phyloP scores from a whole-genome alignment of 2,797 vertebrate species.

The Muscicapa striata region DNA sequence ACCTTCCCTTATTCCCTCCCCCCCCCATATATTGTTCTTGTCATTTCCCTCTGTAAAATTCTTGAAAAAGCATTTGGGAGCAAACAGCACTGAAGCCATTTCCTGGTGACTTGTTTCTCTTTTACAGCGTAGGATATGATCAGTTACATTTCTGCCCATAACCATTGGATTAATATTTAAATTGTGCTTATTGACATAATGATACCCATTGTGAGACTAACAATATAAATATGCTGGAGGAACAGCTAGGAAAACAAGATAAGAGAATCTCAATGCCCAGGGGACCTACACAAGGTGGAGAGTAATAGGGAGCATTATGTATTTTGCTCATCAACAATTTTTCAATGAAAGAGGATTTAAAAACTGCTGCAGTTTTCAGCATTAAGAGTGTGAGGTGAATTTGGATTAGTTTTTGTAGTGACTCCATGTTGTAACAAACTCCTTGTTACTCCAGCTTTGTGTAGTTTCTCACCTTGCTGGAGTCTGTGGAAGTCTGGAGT shows the following conservation, averaged over 20 bases:
- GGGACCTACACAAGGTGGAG: background rate
- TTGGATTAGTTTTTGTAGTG: background rate
- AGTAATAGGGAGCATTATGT: conserved; percentile 15
- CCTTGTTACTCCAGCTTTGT: background rate
- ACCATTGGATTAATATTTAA: conserved; percentile 34
- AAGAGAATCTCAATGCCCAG: conserved; percentile 26
- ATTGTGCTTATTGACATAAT: conserved; percentile 53
- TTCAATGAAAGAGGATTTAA: conserved; percentile 43
- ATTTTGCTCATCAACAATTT: conserved; percentile 52
- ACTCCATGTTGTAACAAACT: background rate
- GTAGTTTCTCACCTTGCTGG: background rate
- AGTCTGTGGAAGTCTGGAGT: background rate
- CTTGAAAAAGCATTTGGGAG: background rate
- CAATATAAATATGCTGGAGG: conserved; percentile 24
- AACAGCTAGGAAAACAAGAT: conserved; percentile 63
- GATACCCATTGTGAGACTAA: conserved; percentile 34
- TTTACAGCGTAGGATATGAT: background rate
- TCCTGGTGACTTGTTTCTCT: background rate
- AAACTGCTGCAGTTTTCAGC: background rate
- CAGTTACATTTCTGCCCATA: conserved; percentile 34
- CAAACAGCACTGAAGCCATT: background rate
- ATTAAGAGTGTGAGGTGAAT: background rate
- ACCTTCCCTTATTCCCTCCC: background rate
- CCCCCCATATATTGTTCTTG: background rate
- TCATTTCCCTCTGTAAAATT: background rate